phyloP scores from a whole-genome alignment of 2,797 vertebrate species.

The Fistularia commersonii region DNA sequence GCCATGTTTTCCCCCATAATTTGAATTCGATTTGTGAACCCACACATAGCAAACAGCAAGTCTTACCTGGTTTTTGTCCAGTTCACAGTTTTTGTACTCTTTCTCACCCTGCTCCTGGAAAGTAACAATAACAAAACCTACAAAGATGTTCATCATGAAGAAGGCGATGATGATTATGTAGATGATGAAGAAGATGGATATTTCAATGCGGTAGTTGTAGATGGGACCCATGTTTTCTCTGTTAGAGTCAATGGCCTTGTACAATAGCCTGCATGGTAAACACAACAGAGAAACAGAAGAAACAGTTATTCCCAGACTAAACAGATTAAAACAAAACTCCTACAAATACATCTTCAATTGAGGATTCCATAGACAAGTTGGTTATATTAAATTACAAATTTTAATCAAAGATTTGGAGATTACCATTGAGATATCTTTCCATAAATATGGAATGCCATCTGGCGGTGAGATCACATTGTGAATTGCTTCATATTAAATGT shows the following conservation, averaged over 20 bases:
- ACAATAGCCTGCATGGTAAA: slow-evolving; percentile 78
- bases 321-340: no score
- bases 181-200: slow-evolving; percentile 99
- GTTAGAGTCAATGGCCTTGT: slow-evolving; percentile 97
- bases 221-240: slow-evolving; percentile 92
- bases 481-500: no score
- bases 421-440: no score
- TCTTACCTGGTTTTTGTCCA: slow-evolving; percentile 98
- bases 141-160: slow-evolving; percentile 99
- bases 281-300: slow-evolving; percentile 5
- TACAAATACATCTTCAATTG: no score
- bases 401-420: no score
- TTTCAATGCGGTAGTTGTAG: slow-evolving; percentile 96
- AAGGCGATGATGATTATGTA: slow-evolving; percentile 99
- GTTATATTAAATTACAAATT: no score
- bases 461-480: no score
- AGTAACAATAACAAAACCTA: slow-evolving; percentile 98
- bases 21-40: no score
- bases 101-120: slow-evolving; percentile 99
- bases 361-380: no score
- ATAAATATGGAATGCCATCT: no score
- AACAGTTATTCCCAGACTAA: background rate
- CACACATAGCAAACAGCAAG: background rate
- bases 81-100: slow-evolving; percentile 99
- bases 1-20: no score